These are phyloP conservation scores for Campodea augens DNA, from an alignment of 1,140 invertebrate genomes.

Conservation along the genomic window DNA sequence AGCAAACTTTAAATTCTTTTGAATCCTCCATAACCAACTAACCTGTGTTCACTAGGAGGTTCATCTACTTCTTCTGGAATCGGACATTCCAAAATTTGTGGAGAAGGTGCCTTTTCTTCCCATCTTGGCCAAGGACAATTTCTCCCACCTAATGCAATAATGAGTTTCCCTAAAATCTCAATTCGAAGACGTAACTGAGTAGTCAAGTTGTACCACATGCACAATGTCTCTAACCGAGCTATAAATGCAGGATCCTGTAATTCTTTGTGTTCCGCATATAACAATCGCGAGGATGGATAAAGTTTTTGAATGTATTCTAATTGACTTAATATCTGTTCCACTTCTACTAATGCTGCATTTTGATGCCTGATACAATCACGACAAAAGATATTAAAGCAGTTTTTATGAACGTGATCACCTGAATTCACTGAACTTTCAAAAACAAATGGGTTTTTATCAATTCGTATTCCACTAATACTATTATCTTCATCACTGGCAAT, in stretches of 20 bases:
- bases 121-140: conserved; percentile 23
- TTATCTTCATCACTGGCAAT: neutral
- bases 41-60: conserved; percentile 17
- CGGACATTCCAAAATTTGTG: no score
- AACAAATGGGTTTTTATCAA: neutral
- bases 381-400: conserved; percentile 49
- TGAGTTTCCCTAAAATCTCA: conserved; percentile 50
- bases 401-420: neutral
- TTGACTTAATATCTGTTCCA: conserved; percentile 44
- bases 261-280: conserved; percentile 47
- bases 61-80: conserved; percentile 13
- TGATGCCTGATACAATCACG: conserved; percentile 41
- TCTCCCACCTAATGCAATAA: conserved; percentile 28
- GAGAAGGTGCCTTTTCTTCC: no score
- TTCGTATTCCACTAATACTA: neutral
- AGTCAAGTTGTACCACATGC: conserved; percentile 77
- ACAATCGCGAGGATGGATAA: conserved; percentile 64
- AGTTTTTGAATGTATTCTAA: conserved; percentile 56
- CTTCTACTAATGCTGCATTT: conserved; percentile 46
- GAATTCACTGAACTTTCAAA: neutral
- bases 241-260: conserved; percentile 45
- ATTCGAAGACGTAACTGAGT: conserved; percentile 61
- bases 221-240: conserved; percentile 47
- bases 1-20: no score
- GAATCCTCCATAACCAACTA: conserved; percentile 23